These are phyloP conservation scores for Brachionus sp. DNA, from an alignment of 1,140 invertebrate genomes.

Conservation along the genomic window DNA sequence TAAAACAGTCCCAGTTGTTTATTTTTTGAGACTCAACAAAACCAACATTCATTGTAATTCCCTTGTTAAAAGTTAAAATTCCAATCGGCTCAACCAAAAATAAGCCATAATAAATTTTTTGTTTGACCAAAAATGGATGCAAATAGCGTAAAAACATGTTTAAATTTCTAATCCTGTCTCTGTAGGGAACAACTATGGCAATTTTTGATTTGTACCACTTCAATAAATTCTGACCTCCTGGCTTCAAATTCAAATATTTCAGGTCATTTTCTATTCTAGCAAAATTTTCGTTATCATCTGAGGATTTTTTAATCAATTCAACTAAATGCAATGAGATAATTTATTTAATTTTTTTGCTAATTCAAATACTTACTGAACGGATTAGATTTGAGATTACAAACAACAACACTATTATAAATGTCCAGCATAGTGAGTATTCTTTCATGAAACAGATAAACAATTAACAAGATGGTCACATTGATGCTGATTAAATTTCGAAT, in stretches of 20 bases:
- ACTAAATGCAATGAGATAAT: not conserved
- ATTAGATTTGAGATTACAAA: not conserved
- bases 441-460: conserved; percentile 8
- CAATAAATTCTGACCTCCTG: not conserved
- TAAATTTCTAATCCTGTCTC: conserved; percentile 59
- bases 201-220: conserved; percentile 50
- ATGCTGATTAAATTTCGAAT: not conserved
- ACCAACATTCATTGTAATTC: conserved; percentile 39
- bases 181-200: conserved; percentile 56
- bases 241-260: not conserved
- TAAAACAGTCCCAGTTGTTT: conserved; percentile 37
- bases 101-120: conserved; percentile 54
- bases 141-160: conserved; percentile 53
- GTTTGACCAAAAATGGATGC: conserved; percentile 54
- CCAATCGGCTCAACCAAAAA: conserved; percentile 61
- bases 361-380: not conserved
- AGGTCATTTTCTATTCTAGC: not conserved
- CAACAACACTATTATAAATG: not conserved
- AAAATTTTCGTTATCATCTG: not conserved
- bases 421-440: conserved; percentile 1
- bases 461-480: not conserved
- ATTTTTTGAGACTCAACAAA: conserved; percentile 7
- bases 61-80: conserved; percentile 42
- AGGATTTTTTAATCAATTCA: not conserved
- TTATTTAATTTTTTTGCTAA: not conserved